phyloP scores from a whole-genome alignment of 2,888 invertebrate species.

The Stenoptilia bipunctidactyla region DNA sequence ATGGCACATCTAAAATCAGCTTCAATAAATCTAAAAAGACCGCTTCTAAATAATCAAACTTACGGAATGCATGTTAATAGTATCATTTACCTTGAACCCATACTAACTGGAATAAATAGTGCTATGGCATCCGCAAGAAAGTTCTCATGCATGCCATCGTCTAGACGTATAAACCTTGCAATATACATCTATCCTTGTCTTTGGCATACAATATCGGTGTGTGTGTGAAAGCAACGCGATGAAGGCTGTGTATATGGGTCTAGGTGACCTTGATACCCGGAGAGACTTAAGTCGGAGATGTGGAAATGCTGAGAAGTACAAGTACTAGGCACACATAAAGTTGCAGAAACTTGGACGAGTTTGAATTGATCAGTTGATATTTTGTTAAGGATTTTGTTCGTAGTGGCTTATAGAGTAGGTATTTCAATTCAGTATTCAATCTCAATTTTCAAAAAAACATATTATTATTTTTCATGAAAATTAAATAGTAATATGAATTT shows the following conservation, averaged over 20 bases:
- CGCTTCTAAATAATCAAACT: too few relatives aligned
- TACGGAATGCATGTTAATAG: too few relatives aligned
- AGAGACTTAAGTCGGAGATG: slow-evolving; percentile 40
- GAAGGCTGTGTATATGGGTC: slow-evolving; percentile 36
- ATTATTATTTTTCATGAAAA: too few relatives aligned
- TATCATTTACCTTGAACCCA: not conserved
- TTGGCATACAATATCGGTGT: slow-evolving; percentile 14
- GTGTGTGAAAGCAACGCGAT: slow-evolving; percentile 30
- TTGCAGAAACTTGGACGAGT: slow-evolving; percentile 21
- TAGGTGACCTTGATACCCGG: slow-evolving; percentile 57
- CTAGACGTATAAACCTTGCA: slow-evolving; percentile 32
- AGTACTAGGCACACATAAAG: slow-evolving; percentile 51
- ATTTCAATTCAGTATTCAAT: too few relatives aligned
- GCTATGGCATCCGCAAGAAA: slow-evolving; percentile 42
- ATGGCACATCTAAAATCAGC: too few relatives aligned
- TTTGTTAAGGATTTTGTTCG: too few relatives aligned
- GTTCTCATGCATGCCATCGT: slow-evolving; percentile 32
- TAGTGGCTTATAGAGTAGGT: too few relatives aligned
- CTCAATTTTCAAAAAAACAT: too few relatives aligned
- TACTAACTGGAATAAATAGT: slow-evolving; percentile 4
- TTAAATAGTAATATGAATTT: too few relatives aligned
- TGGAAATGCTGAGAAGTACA: slow-evolving; percentile 51
- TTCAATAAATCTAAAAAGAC: too few relatives aligned
- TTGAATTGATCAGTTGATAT: too few relatives aligned
- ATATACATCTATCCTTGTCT: slow-evolving; percentile 28